Evolutionary conservation across 2,797 vertebrate genomes (phyloP).

Genomic region (Hippoglossus hippoglossus): DNA sequence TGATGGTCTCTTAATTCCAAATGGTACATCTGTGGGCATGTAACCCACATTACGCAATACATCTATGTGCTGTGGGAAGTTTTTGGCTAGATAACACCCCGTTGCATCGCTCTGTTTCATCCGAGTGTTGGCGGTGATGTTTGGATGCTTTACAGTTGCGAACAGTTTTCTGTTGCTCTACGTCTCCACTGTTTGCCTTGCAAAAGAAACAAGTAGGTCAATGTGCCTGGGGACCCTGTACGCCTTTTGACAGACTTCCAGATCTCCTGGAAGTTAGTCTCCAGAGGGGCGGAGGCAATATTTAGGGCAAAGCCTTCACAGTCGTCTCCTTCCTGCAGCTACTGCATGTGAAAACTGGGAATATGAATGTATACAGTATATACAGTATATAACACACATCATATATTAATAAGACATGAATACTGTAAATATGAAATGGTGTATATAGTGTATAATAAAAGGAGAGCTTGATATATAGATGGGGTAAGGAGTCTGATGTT

Average conservation of each 20-base stretch:
- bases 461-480: too few species aligned
- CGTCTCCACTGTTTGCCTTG: conserved; percentile 40
- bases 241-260: conserved; percentile 69
- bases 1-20: too few species aligned
- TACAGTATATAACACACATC: neutral
- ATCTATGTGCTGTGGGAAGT: neutral
- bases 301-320: conserved; percentile 62
- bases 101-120: neutral
- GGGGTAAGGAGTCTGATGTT: neutral
- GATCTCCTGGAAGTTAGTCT: conserved; percentile 66
- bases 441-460: too few species aligned
- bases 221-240: conserved; percentile 60
- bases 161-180: conserved; percentile 38
- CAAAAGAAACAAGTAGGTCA: conserved; percentile 73
- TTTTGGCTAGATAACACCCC: neutral
- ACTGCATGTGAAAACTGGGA: conserved; percentile 12
- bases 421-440: neutral
- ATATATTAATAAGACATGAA: neutral
- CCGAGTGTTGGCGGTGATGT: conserved; percentile 3
- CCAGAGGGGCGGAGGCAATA: conserved; percentile 62
- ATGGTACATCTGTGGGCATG: too few species aligned
- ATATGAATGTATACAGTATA: conserved; percentile 3
- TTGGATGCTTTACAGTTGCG: conserved; percentile 17
- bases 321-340: conserved; percentile 39
- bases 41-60: neutral